Evolutionary conservation across 1,140 invertebrate species (phyloP).

Genomic region (Stegodyphus mimosarum): DNA sequence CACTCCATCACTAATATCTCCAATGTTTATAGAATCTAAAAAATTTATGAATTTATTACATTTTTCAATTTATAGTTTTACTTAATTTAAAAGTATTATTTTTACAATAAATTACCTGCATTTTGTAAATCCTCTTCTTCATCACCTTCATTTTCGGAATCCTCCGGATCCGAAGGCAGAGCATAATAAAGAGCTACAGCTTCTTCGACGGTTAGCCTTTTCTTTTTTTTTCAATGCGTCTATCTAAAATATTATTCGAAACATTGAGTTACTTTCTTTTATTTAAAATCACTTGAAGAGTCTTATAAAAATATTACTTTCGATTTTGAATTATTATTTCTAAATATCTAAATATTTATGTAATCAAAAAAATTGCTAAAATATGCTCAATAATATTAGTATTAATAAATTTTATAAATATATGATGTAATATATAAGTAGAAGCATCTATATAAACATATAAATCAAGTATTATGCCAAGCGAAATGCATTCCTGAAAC

Average conservation of each 20-base stretch:
- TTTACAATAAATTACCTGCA: no score
- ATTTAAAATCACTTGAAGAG: constrained; percentile 1
- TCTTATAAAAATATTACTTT: constrained; percentile 17
- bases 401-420: constrained; percentile 31
- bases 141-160: no score
- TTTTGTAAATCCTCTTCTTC: no score
- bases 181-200: no score
- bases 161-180: no score
- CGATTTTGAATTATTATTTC: constrained; percentile 23
- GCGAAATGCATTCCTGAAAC: constrained; percentile 30
- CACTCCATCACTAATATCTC: no score
- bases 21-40: no score
- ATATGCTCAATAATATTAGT: constrained; percentile 27
- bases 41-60: no score
- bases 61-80: no score
- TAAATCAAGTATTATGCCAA: constrained; percentile 3
- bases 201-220: no score
- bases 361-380: constrained; percentile 18
- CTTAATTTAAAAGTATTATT: no score
- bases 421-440: constrained; percentile 4
- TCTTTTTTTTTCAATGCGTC: not conserved
- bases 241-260: not conserved
- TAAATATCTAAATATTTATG: constrained; percentile 17
- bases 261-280: not conserved
- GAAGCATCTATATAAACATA: constrained; percentile 12